Base-by-base conservation (phyloP, 2,797 vertebrate species). In the Sarcophilus harrisii region DNA sequence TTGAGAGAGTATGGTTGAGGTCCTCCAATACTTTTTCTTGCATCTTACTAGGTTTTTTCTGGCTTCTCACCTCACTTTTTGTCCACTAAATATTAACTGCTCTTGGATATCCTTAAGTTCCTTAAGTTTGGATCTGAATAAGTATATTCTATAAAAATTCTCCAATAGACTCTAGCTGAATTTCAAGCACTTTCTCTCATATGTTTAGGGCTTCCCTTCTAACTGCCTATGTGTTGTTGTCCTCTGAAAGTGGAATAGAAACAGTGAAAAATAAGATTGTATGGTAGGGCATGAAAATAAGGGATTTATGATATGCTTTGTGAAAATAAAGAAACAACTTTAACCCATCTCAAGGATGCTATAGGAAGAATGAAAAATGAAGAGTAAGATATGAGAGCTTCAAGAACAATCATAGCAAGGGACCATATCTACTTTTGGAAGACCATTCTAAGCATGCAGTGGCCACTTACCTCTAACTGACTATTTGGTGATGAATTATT, bases 291-390 rank as follows among this genome's bases (percentile, higher is more conserved):
- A 92, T 60, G 81, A 29, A 90, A 93, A 92, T 49, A 60, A 32
- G 18, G 58, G 13, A 16, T 49, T 96, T 57, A 21, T 16, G 58
- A 93, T 73, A 94, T 54, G n/a, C 8, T 59, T 73, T 94, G 93
- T n/a, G 92, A 95, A 93, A 93, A 90, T 55, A 93, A 94, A 45
- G 55, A 94, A 87, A 95, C 0, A 5, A 8, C 62, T 91, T 87
- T 58, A 18, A 11, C 29, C 29, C 91, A 54, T 5, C 94, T 93
- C 58, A 87, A 89, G 87, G 91, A 57, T 12, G n/a, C n/a, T 45
- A 3, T 9, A 0, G 6, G n/a, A 81, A 81, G 18, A 81, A 45
- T 81, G n/a, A 81, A 81, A 45, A 81, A 81, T 81, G 81, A 38
- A 18, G 24, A 45, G n/a, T 38, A 81, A 81, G n/a, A 81, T 81